These are phyloP conservation scores for Dasyprocta punctata DNA, from an alignment of 2,113 vertebrate species.

Conservation along the genomic window DNA sequence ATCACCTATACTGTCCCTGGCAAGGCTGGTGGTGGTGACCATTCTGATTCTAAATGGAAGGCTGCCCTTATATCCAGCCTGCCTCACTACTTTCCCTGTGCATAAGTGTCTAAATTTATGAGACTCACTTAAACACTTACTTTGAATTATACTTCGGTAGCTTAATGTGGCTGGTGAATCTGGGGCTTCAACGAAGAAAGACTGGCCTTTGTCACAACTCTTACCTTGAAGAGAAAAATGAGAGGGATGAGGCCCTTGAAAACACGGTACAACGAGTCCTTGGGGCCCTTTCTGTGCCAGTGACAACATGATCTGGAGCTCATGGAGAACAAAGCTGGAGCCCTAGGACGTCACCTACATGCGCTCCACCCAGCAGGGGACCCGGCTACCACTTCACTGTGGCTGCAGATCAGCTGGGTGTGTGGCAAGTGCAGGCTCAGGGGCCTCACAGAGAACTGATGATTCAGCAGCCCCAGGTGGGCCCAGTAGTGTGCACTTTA, in stretches of 20 bases:
- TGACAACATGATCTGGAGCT: not conserved
- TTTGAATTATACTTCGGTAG: slow-evolving; percentile 92
- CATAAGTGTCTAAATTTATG: rapidly evolving
- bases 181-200: slow-evolving; percentile 90
- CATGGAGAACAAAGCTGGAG: not conserved
- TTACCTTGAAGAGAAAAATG: slow-evolving; percentile 84
- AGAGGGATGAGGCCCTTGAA: not conserved
- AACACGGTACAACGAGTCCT: not conserved
- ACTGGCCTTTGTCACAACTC: slow-evolving; percentile 94
- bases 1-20: not conserved
- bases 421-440: not conserved
- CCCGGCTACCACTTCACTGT: rapidly evolving
- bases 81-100: not conserved
- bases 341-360: not conserved
- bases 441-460: not conserved
- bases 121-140: slow-evolving; percentile 85
- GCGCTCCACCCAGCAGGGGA: not conserved
- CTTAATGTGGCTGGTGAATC: slow-evolving; percentile 91
- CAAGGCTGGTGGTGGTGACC: rapidly evolving
- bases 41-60: rapidly evolving
- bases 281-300: not conserved
- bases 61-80: not conserved
- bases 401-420: too few species aligned
- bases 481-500: not conserved
- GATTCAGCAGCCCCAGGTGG: not conserved